A percentile compares a stretch with the other conserved stretches of the same genome.
These are phyloP conservation scores for Corythornis vintsioides DNA, from an alignment of 2,113 vertebrate genomes.

Conservation along the genomic window DNA sequence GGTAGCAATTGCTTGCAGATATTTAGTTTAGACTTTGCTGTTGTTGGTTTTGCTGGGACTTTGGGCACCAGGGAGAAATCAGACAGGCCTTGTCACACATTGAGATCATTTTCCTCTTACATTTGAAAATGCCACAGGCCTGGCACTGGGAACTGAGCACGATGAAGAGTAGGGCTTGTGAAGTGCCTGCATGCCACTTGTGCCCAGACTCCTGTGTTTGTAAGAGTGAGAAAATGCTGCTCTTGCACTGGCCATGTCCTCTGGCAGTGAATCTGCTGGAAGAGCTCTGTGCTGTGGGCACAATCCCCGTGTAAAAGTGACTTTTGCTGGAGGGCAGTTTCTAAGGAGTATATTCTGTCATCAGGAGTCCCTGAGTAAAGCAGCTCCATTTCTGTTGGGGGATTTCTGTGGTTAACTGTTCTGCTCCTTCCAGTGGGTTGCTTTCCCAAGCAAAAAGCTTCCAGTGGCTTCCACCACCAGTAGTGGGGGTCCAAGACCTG, in stretches of 20 bases:
- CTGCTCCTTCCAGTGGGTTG: background rate
- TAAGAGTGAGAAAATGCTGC: slow-evolving; percentile 27
- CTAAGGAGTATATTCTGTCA: background rate
- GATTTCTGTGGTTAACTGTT: background rate
- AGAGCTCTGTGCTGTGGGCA: background rate
- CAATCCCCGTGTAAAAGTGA: background rate
- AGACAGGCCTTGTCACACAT: background rate
- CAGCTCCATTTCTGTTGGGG: background rate
- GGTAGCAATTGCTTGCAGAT: background rate
- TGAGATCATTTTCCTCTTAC: background rate
- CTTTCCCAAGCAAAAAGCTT: background rate
- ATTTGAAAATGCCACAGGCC: background rate
- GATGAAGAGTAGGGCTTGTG: background rate
- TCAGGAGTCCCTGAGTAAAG: background rate
- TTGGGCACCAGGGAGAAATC: background rate
- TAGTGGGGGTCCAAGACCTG: background rate
- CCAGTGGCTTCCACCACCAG: background rate
- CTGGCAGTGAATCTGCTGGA: background rate
- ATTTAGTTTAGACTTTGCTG: background rate
- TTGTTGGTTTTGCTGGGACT: background rate
- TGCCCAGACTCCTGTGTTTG: slow-evolving; percentile 1
- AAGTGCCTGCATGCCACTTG: background rate
- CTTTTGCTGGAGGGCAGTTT: background rate
- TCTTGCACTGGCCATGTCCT: background rate
- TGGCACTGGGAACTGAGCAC: background rate